Conservation (phyloP, 1,140 invertebrate species). For the Hypothenemus hampei region DNA sequence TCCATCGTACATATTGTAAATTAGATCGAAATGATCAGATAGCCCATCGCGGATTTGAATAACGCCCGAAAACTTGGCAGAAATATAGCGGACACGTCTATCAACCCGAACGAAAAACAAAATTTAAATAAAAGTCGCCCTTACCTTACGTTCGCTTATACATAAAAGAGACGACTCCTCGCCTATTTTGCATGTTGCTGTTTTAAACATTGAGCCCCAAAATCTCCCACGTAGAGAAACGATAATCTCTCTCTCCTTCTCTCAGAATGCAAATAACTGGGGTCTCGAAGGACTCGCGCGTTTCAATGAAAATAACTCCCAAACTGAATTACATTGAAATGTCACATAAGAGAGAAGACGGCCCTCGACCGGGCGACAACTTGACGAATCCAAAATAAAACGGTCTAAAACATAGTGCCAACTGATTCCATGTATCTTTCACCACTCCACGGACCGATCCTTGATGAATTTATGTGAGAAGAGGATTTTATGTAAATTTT, state of each 20-base stretch:
- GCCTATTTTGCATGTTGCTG: constrained; percentile 27
- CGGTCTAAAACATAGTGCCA: constrained; percentile 27
- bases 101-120: constrained; percentile 25
- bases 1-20: too few species aligned
- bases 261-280: constrained; percentile 32
- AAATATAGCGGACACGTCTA: constrained; percentile 35
- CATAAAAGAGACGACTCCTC: constrained; percentile 21
- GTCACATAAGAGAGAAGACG: constrained; percentile 23
- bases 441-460: constrained; percentile 7
- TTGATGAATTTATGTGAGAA: constrained; percentile 27
- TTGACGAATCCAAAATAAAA: constrained; percentile 34
- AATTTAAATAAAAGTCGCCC: constrained; percentile 36
- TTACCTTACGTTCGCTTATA: too few species aligned
- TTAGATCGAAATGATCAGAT: constrained; percentile 34
- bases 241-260: too few species aligned
- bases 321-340: constrained; percentile 30
- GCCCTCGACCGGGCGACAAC: constrained; percentile 28
- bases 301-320: constrained; percentile 25
- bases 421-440: constrained; percentile 30
- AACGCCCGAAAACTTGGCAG: constrained; percentile 29
- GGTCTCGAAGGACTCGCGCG: too few species aligned
- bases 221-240: constrained; percentile 35
- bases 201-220: constrained; percentile 27
- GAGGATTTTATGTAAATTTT: constrained; percentile 18
- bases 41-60: constrained; percentile 32